These are phyloP conservation scores for Hemibagrus wyckioides DNA, from an alignment of 2,113 vertebrate species.

Conservation along the genomic window DNA sequence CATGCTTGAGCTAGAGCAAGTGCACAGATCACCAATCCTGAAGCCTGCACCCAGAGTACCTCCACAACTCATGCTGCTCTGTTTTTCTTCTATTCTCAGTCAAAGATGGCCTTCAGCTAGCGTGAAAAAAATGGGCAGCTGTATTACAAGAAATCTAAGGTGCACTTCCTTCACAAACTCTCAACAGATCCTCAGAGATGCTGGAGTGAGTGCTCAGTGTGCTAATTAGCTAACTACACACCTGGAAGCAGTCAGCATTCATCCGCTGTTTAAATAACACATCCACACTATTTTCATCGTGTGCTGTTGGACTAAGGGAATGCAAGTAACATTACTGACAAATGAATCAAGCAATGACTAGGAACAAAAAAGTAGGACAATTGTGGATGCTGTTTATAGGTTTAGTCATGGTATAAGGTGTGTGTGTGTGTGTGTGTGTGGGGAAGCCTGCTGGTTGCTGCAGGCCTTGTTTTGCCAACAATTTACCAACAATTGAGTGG, in stretches of 20 bases:
- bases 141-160: background rate
- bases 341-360: background rate
- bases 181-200: background rate
- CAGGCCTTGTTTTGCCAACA: conserved; percentile 69
- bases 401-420: background rate
- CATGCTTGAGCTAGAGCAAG: background rate
- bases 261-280: background rate
- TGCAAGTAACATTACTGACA: background rate
- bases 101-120: background rate
- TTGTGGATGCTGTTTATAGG: background rate
- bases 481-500: conserved; percentile 74
- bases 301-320: background rate
- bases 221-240: background rate
- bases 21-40: too few relatives aligned
- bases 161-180: background rate
- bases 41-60: too few relatives aligned
- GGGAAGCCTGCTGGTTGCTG: conserved; percentile 60
- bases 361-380: background rate
- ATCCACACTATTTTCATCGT: too few relatives aligned
- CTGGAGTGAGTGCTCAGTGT: background rate
- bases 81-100: background rate
- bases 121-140: background rate
- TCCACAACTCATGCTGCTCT: too few relatives aligned
- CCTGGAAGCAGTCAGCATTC: background rate
- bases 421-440: conserved; percentile 32